Conservation (phyloP, 2,113 vertebrate species). For the Sterna hirundo region DNA sequence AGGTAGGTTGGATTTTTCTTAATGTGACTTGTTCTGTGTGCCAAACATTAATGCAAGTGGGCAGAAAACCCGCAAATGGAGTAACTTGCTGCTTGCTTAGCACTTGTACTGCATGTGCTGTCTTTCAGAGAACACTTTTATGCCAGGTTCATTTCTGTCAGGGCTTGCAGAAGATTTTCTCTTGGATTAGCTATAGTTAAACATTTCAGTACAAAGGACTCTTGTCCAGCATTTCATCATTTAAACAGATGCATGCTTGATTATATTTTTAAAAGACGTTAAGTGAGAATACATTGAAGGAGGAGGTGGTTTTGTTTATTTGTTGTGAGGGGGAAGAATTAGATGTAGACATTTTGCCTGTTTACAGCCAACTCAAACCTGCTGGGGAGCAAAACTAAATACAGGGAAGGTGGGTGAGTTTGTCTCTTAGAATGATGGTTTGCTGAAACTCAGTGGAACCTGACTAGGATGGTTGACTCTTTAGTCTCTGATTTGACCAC, state of each 20-base stretch:
- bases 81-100: neutral
- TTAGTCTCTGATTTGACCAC: neutral
- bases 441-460: neutral
- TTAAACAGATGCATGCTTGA: neutral
- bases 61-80: neutral
- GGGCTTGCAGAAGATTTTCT: neutral
- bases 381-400: neutral
- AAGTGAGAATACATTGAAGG: neutral
- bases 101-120: neutral
- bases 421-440: neutral
- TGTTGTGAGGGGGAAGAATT: neutral
- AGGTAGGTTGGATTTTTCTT: slow-evolving; percentile 76
- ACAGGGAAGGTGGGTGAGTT: neutral
- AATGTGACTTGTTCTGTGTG: neutral
- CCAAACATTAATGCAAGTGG: fast-evolving
- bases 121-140: neutral
- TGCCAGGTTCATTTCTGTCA: neutral
- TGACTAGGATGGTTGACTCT: neutral
- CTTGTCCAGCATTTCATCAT: neutral
- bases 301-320: neutral
- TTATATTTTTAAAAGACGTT: neutral
- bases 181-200: neutral
- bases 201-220: neutral
- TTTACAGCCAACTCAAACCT: neutral
- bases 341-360: neutral